These are phyloP conservation scores for Megalonaias nervosa DNA, from an alignment of 1,140 invertebrate genomes.

Conservation along the genomic window DNA sequence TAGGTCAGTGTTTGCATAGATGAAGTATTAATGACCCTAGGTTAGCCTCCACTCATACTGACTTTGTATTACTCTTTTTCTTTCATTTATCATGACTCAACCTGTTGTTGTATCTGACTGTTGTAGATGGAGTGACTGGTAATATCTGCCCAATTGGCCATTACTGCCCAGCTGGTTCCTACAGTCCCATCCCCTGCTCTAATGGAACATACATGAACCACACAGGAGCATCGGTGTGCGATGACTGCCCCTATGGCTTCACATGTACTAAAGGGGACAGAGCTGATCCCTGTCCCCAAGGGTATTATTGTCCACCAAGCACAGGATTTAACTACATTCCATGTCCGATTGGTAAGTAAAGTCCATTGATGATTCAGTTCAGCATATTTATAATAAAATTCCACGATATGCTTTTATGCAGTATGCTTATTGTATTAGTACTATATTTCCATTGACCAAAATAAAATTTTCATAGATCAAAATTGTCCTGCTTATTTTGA, in stretches of 20 bases:
- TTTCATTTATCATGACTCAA: too few relatives aligned
- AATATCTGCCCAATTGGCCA: slow-evolving; percentile 65
- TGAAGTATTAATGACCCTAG: too few relatives aligned
- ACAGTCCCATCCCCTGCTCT: slow-evolving; percentile 44
- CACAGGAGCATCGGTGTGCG: slow-evolving; percentile 58
- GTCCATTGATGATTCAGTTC: not conserved
- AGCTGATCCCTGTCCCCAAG: slow-evolving; percentile 65
- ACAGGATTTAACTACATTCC: slow-evolving; percentile 50
- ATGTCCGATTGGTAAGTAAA: slow-evolving; percentile 60
- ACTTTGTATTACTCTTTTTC: too few relatives aligned
- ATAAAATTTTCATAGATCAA: not conserved
- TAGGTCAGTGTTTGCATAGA: too few relatives aligned
- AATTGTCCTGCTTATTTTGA: not conserved
- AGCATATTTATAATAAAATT: too few relatives aligned
- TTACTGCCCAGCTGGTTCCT: slow-evolving; percentile 61
- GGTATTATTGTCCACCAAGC: slow-evolving; percentile 63
- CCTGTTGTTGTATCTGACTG: not conserved
- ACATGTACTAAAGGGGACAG: slow-evolving; percentile 54
- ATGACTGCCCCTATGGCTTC: slow-evolving; percentile 62
- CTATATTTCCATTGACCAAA: not conserved
- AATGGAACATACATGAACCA: slow-evolving; percentile 64
- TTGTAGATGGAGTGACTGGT: slow-evolving; percentile 62
- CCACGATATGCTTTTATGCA: not conserved
- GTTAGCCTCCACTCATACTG: too few relatives aligned
- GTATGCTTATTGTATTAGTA: not conserved